phyloP scores from a whole-genome alignment of 64 coral and sea anemone genomes.

The Montipora capricornis region DNA sequence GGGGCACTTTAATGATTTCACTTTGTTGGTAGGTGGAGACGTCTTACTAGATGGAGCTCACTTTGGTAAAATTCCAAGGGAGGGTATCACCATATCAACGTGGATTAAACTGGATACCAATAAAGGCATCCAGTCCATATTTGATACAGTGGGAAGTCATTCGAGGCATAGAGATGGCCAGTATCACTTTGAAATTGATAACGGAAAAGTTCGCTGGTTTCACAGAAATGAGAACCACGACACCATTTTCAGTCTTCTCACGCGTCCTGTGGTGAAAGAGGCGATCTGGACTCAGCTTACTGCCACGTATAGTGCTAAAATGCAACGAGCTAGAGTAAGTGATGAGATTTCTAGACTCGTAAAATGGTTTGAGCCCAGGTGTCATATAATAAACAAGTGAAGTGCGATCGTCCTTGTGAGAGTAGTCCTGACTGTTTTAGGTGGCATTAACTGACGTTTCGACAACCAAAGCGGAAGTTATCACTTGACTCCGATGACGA shows the following conservation, averaged over 20 bases:
- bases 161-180: constrained; percentile 91
- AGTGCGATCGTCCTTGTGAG: no score
- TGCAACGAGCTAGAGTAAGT: constrained; percentile 82
- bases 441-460: no score
- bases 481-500: no score
- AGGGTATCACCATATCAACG: constrained; percentile 91
- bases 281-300: constrained; percentile 76
- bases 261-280: constrained; percentile 53
- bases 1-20: neutral
- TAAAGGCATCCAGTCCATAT: constrained; percentile 95
- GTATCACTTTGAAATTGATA: constrained; percentile 92
- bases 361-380: no score
- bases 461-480: no score
- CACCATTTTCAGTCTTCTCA: constrained; percentile 77
- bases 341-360: neutral
- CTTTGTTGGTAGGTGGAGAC: constrained; percentile 83
- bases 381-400: no score
- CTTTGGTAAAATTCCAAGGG: constrained; percentile 77
- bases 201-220: constrained; percentile 91
- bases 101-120: constrained; percentile 96
- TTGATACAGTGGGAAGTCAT: constrained; percentile 98
- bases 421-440: no score
- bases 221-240: constrained; percentile 81
- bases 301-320: constrained; percentile 73
- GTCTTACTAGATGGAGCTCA: constrained; percentile 87